Percentiles rank a stretch among this genome's conserved stretches.
phyloP scores from a whole-genome alignment of 2,113 vertebrate genomes.

The Osmerus eperlanus region DNA sequence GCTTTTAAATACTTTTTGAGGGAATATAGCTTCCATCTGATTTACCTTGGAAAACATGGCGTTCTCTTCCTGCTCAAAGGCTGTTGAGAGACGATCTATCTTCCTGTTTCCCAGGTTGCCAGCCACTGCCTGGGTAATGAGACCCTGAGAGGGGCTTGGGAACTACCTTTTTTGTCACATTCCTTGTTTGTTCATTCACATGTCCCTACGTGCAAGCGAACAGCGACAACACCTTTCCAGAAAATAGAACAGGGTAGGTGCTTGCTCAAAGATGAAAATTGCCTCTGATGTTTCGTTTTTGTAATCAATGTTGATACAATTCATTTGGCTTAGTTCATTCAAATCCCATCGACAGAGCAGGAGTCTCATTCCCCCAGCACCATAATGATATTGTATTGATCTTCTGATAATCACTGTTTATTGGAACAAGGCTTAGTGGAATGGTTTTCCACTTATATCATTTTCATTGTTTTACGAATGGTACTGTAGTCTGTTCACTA shows the following conservation, averaged over 20 bases:
- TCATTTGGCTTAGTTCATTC: conserved; percentile 32
- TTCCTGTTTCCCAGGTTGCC: conserved; percentile 37
- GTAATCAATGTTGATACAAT: conserved; percentile 51
- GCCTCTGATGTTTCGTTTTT: conserved; percentile 24
- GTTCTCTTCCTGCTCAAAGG: conserved; percentile 46
- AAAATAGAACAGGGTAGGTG: conserved; percentile 48
- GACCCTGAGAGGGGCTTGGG: conserved; percentile 48
- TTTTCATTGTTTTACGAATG: too few relatives aligned
- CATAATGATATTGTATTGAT: conserved; percentile 36
- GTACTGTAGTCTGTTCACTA: too few relatives aligned
- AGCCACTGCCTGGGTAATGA: conserved; percentile 63
- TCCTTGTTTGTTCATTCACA: conserved; percentile 57
- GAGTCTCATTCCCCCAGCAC: background rate
- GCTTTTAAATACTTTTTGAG: conserved; percentile 27
- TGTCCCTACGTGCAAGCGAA: conserved; percentile 46
- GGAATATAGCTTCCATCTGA: conserved; percentile 39
- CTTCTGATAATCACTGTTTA: conserved; percentile 7
- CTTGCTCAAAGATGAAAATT: conserved; percentile 57
- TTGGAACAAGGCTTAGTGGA: too few relatives aligned
- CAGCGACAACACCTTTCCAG: conserved; percentile 52
- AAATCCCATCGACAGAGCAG: background rate
- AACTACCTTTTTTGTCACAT: conserved; percentile 64
- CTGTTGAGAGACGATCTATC: conserved; percentile 59
- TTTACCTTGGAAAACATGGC: conserved; percentile 34
- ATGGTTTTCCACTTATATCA: too few relatives aligned